Conservation (phyloP, 2,888 invertebrate genomes). For the Cryptosula pallasiana region DNA sequence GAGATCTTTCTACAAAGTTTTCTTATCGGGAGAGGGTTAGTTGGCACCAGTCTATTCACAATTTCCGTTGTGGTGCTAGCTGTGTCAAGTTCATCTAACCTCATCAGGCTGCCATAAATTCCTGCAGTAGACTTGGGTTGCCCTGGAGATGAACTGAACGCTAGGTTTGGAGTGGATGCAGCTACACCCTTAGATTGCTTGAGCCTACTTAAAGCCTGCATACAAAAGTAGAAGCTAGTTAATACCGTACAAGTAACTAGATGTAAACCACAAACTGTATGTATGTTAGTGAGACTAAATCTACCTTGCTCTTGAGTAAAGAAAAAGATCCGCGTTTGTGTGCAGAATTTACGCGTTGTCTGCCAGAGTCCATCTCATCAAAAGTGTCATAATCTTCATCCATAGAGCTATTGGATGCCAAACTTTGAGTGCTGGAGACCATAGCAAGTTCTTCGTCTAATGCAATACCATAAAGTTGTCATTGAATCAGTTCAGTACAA, state of each 20-base stretch:
- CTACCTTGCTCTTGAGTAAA: background rate
- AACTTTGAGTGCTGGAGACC: too few relatives aligned
- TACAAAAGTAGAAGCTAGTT: too few relatives aligned
- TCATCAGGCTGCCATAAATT: conserved; percentile 23
- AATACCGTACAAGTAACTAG: too few relatives aligned
- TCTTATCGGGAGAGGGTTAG: background rate
- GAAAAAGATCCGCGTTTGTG: background rate
- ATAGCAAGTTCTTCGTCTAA: too few relatives aligned
- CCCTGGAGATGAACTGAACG: background rate
- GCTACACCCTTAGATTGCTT: background rate
- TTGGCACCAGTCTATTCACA: conserved; percentile 15
- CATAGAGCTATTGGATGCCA: too few relatives aligned
- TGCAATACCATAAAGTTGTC: too few relatives aligned
- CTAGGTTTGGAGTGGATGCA: background rate
- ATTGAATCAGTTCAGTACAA: too few relatives aligned
- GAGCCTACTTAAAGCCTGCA: too few relatives aligned
- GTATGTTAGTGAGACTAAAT: too few relatives aligned
- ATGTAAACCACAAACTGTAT: too few relatives aligned
- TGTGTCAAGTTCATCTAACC: conserved; percentile 18
- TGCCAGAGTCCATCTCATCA: background rate
- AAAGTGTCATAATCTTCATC: background rate
- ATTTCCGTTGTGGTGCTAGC: background rate
- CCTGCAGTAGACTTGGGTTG: background rate
- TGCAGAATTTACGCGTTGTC: background rate
- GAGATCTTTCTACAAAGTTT: background rate